A percentile compares a stretch with the other conserved stretches of the same genome.
Evolutionary conservation across 1,140 invertebrate genomes (phyloP).

Genomic region (Teleogryllus occipitalis): DNA sequence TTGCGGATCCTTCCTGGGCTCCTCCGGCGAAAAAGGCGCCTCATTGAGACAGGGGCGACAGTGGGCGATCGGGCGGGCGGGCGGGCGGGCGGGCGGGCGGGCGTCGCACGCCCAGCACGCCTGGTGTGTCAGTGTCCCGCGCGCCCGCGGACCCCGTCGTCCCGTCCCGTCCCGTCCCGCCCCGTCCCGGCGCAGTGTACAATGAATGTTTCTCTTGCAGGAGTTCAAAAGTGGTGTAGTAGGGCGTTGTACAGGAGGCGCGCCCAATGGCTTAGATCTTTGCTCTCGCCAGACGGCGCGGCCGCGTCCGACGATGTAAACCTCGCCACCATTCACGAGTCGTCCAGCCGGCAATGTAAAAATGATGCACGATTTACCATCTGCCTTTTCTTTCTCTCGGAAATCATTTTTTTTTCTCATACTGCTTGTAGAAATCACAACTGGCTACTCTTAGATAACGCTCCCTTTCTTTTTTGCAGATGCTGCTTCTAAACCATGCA

Average conservation of each 20-base stretch:
- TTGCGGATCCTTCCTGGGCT: too few relatives aligned
- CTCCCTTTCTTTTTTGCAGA: neutral
- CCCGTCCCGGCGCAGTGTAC: neutral
- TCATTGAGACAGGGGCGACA: too few relatives aligned
- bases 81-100: too few relatives aligned
- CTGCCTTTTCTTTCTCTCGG: neutral
- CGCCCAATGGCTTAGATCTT: neutral
- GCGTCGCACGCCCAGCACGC: too few relatives aligned
- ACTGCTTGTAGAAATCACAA: neutral
- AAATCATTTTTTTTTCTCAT: neutral
- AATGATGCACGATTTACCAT: slow-evolving; percentile 2
- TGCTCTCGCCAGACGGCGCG: neutral
- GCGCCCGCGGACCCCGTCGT: too few relatives aligned
- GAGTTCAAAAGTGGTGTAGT: neutral
- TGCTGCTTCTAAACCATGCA: neutral
- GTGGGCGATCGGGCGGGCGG: too few relatives aligned
- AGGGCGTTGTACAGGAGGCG: neutral
- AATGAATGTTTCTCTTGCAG: neutral
- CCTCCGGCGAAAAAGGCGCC: too few relatives aligned
- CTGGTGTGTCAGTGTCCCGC: too few relatives aligned
- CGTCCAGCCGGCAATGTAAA: neutral
- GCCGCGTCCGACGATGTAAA: neutral
- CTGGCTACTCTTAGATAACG: neutral
- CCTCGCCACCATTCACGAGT: neutral
- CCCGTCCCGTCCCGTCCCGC: neutral